A percentile compares a stretch with the other conserved stretches of the same genome.
These are phyloP conservation scores for Nesidiocoris tenuis DNA, from an alignment of 2,888 invertebrate genomes.

Conservation along the genomic window DNA sequence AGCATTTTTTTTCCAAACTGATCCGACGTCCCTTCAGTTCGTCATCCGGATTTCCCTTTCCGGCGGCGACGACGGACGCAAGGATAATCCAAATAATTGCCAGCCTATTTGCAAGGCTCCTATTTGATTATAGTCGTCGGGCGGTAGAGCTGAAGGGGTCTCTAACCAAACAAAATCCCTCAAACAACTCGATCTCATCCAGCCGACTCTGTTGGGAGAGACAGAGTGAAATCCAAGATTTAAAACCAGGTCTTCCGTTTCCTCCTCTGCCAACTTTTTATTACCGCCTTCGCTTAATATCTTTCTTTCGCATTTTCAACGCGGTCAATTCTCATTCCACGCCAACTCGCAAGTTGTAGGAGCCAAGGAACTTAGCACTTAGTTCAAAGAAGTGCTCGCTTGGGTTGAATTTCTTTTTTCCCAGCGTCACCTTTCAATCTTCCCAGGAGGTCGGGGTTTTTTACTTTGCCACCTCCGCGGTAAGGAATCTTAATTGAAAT, in stretches of 20 bases:
- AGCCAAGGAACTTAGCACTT: background rate
- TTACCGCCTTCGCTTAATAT: background rate
- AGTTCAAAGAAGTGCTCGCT: background rate
- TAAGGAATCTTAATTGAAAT: background rate
- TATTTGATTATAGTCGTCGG: slow-evolving; percentile 27
- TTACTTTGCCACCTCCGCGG: too few species aligned
- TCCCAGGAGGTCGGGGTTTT: background rate
- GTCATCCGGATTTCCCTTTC: background rate
- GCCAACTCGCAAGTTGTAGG: background rate
- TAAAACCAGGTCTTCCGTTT: background rate
- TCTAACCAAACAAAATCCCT: slow-evolving; percentile 28
- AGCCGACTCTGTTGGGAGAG: background rate
- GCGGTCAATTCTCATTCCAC: background rate
- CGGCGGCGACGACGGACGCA: background rate
- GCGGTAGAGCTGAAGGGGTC: background rate
- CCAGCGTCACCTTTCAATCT: background rate
- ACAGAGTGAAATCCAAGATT: background rate
- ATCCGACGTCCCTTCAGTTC: too few species aligned
- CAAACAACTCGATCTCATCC: background rate
- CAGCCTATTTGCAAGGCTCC: slow-evolving; percentile 27
- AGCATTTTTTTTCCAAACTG: background rate
- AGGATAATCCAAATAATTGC: slow-evolving; percentile 37
- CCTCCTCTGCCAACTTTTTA: background rate
- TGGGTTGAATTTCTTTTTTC: background rate
- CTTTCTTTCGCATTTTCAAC: background rate